Evolutionary conservation across 2,113 vertebrate species (phyloP).

Genomic region (Sinocyclocheilus anophthalmus): DNA sequence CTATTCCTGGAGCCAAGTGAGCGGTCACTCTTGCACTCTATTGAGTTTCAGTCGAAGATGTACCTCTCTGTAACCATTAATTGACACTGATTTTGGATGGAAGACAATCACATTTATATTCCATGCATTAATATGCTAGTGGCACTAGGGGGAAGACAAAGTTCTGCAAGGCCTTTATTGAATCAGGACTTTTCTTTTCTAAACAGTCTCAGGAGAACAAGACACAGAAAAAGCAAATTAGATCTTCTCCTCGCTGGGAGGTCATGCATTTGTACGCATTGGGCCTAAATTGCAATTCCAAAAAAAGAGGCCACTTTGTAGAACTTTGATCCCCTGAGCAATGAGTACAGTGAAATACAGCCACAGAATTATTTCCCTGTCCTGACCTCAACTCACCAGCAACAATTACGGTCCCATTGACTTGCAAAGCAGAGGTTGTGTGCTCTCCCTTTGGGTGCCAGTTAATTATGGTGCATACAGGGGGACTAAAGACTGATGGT

Average conservation of each 20-base stretch:
- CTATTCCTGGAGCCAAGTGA: conserved; percentile 15
- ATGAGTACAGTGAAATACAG: conserved; percentile 65
- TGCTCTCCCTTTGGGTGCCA: conserved; percentile 26
- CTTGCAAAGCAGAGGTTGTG: conserved; percentile 68
- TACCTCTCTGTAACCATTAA: conserved; percentile 19
- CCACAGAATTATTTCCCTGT: conserved; percentile 63
- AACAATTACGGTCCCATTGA: conserved; percentile 71
- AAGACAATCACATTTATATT: conserved; percentile 48
- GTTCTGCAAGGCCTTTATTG: conserved; percentile 50
- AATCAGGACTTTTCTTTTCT: conserved; percentile 57
- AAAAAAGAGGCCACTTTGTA: conserved; percentile 61
- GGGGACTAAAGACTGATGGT: conserved; percentile 37
- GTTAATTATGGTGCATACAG: conserved; percentile 47
- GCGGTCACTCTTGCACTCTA: not conserved
- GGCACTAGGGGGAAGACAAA: conserved; percentile 5
- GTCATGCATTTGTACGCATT: conserved; percentile 60
- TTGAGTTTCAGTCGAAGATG: conserved; percentile 7
- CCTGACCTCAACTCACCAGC: conserved; percentile 65
- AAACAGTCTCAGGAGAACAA: conserved; percentile 49
- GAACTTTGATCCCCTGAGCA: conserved; percentile 56
- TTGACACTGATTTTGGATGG: conserved; percentile 31
- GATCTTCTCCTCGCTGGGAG: conserved; percentile 63
- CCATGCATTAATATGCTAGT: conserved; percentile 10
- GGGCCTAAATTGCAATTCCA: conserved; percentile 54
- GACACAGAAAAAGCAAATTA: conserved; percentile 62